A percentile compares a stretch with the other conserved stretches of the same genome.
Evolutionary conservation across 2,888 invertebrate genomes (phyloP).

Genomic region (Lithophane ornitopus): DNA sequence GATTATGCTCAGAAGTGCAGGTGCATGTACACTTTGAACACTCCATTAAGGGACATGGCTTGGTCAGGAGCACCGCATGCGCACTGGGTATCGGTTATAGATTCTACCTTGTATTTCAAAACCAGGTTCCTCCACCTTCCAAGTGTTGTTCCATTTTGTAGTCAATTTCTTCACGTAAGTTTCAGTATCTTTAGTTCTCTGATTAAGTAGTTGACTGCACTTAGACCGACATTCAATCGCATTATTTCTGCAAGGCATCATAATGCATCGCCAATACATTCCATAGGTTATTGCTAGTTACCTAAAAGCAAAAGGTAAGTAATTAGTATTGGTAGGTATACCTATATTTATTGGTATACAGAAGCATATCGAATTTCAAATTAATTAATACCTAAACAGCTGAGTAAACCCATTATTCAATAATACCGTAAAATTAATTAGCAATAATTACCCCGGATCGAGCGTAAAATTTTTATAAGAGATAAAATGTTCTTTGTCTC

Average conservation of each 20-base stretch:
- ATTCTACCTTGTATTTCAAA: background rate
- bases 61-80: too few species aligned
- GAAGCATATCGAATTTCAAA: slow-evolving; percentile 32
- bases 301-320: background rate
- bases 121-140: background rate
- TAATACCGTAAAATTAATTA: slow-evolving; percentile 50
- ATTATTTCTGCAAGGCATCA: background rate
- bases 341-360: background rate
- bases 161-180: background rate
- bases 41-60: too few species aligned
- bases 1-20: too few species aligned
- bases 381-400: slow-evolving; percentile 26
- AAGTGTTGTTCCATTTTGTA: background rate
- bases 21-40: too few species aligned
- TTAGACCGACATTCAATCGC: background rate
- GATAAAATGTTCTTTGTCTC: slow-evolving; percentile 4
- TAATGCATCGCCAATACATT: background rate
- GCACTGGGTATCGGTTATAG: too few species aligned
- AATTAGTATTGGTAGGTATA: background rate
- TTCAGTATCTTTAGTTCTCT: background rate
- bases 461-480: background rate
- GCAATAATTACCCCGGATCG: slow-evolving; percentile 6
- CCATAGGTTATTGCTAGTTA: background rate
- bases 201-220: background rate
- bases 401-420: slow-evolving; percentile 42